Conservation (phyloP, 2,113 vertebrate species). For the human (Homo sapiens) region GRCh38 chrX:34712001-34712500, state of each 20-base stretch:
- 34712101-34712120: neutral
- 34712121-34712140: neutral
- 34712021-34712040: neutral
- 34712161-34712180: neutral
- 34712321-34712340: neutral
- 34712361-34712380: neutral
- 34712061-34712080: neutral
- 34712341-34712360: neutral
- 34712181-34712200: neutral
- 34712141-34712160: neutral
- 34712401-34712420: neutral
- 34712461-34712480: neutral
- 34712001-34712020: neutral
- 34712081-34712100: neutral
- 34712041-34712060: neutral
- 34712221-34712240: neutral
- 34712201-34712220: neutral
- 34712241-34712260: neutral
- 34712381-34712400: neutral
- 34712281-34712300: neutral
- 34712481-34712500: slow-evolving; percentile 8
- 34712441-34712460: neutral
- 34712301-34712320: neutral
- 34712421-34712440: neutral
- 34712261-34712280: neutral